These are phyloP conservation scores for Didymodactylos carnosus DNA, from an alignment of 2,888 invertebrate genomes.

Conservation along the genomic window DNA sequence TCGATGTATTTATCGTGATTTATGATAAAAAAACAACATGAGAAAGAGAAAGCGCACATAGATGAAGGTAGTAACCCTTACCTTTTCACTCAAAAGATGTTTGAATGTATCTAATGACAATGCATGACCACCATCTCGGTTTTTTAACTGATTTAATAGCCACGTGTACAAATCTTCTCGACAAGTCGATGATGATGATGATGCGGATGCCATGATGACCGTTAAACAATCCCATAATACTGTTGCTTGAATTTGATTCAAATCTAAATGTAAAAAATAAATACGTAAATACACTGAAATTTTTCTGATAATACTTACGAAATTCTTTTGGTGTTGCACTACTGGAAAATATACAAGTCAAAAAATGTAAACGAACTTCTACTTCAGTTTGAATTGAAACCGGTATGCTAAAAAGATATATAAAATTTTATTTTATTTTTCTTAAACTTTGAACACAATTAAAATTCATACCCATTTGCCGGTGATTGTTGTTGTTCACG, in stretches of 20 bases:
- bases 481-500: not conserved
- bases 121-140: conserved; percentile 60
- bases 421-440: too few species aligned
- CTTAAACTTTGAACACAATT: too few species aligned
- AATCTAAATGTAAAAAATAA: conserved; percentile 37
- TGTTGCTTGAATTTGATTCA: conserved; percentile 60
- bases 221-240: conserved; percentile 75
- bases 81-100: conserved; percentile 63
- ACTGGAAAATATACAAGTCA: conserved; percentile 72
- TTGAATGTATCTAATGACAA: conserved; percentile 64
- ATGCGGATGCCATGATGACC: too few species aligned
- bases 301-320: conserved; percentile 27
- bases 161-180: conserved; percentile 79
- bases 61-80: too few species aligned
- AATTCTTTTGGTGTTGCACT: conserved; percentile 71
- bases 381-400: conserved; percentile 43
- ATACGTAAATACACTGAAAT: not conserved
- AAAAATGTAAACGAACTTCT: conserved; percentile 69
- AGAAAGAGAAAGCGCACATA: too few species aligned
- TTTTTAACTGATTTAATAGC: conserved; percentile 72
- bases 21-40: too few species aligned
- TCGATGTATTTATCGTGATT: too few species aligned
- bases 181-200: conserved; percentile 35
- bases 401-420: too few species aligned
- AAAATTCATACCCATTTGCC: too few species aligned